Evolutionary conservation across 2,888 invertebrate genomes (phyloP), one percentile per base, ranked within the genome.

Genomic region (Microplitis deprimator): DNA sequence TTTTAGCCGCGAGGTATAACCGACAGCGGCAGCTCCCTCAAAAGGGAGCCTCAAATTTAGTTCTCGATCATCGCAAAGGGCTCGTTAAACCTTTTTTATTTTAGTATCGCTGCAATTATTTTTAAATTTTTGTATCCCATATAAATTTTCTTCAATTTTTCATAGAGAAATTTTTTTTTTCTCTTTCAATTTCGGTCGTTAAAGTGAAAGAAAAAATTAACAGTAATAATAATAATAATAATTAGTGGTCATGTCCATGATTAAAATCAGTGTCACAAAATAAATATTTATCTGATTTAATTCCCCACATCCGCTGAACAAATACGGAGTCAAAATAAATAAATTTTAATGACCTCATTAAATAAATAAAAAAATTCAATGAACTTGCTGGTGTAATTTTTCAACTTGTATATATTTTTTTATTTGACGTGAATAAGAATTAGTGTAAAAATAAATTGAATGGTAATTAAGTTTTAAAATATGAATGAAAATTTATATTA

Each of bases 1-100:
- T 81, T 84, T 82, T 84, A 77, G 85, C 85, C 83, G 79, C 79
- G 77, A 81, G 85, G 81, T 77, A 76, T 78, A 75, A 75, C 73
- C 76, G 75, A 75, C 73, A 74, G 75, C 81, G 77, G 50, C 72
- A 78, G 74, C 76, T 75, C 75, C 75, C 69, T 72, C 64, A 60
- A 17, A 67, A 59, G 60, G 38, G 61, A 16, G 38, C 6, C 50
- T 50, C 40, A 68, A 60, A 17, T 68, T 61, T 29, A 13, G 4
- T 17, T 20, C 59, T 10, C 68, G 40, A 62, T 73, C 29, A 62
- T 73, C 29, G 77, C 73, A 80, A 79, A 79, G 77, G 77, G 79
- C 79, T 82, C 77, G 80, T 79, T 82, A 77, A 79, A 80, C 79
- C 77, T 17, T 76, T 80, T 75, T 79, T 29, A 65, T 40, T 72